Conservation (phyloP, 2,888 invertebrate genomes). For the Drosophila differens region DNA sequence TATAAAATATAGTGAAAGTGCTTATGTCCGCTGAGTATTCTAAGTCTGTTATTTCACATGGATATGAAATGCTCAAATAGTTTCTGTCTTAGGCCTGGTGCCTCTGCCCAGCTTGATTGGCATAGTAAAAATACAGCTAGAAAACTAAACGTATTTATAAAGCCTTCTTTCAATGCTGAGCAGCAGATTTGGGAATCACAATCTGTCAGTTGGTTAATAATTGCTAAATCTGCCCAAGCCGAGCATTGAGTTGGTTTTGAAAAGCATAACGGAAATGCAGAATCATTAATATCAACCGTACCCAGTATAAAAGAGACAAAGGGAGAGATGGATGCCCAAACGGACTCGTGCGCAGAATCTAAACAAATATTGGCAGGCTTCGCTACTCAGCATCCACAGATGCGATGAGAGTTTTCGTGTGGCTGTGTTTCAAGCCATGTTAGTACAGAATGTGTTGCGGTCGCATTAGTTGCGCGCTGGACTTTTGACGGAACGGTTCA, state of each 20-base stretch:
- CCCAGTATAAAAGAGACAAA: constrained; percentile 51
- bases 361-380: neutral
- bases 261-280: constrained; percentile 44
- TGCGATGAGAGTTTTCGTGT: neutral
- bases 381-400: constrained; percentile 54
- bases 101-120: too few species aligned
- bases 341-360: constrained; percentile 61
- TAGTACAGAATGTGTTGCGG: constrained; percentile 1
- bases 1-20: neutral
- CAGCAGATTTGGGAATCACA: neutral
- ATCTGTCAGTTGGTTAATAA: neutral
- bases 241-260: constrained; percentile 13
- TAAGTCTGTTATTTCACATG: too few species aligned
- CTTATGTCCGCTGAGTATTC: too few species aligned
- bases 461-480: constrained; percentile 67
- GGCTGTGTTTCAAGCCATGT: neutral
- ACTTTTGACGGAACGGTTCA: constrained; percentile 69
- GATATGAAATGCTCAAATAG: too few species aligned
- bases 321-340: neutral
- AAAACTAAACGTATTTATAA: too few species aligned
- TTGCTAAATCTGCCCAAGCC: neutral
- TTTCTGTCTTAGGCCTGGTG: too few species aligned
- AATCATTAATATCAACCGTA: constrained; percentile 36
- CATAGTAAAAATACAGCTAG: too few species aligned
- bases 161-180: neutral